Evolutionary conservation across 2,113 vertebrate species (phyloP), one percentile per base, ranked within the genome.

Genomic region (Pavo muticus): DNA sequence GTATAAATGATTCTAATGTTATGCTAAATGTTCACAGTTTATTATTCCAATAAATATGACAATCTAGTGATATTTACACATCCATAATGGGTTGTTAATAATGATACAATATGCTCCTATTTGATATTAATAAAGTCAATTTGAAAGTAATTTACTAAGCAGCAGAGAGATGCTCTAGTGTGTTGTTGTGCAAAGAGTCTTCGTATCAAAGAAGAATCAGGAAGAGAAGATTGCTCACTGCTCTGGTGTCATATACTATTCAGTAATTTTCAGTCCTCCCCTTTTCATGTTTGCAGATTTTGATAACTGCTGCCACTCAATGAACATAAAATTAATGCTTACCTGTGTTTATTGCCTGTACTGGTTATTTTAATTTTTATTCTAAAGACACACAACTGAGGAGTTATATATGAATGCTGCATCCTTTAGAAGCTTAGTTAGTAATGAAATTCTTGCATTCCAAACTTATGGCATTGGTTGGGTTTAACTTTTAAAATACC

Each of bases 131-230:
- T 88, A 84, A 74, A 96, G 56, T 72, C 47, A 91, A 77, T 67
- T 93, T 90, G 48, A 93, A 90, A 91, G 94, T 95, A 93, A 88
- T 92, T 96, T 90, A 86, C 21, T 85, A 94, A 95, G 48, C 90
- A 79, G 42, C 15, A 85, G 68, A 70, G 20, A 85, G 48, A 93
- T 1, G 69, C 86, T 84, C 84, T 14, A 39, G 54, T 16, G n/a
- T 39, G 84, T 90, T 37, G 87, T 19, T 91, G 89, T 87, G 94
- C 71, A 89, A 61, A 57, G 79, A 64, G 25, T 25, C 44, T 79
- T 90, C 48, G 23, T 10, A 61, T 87, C 77, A 44, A 83, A 81
- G 56, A 87, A 48, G 30, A 69, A 25, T 52, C 2, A 2, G 1
- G 6, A 37, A 71, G 54, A 8, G 54, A 78, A 93, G 88, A 32